Conservation (phyloP, 2,888 invertebrate species). For the Leptothorax acervorum region DNA sequence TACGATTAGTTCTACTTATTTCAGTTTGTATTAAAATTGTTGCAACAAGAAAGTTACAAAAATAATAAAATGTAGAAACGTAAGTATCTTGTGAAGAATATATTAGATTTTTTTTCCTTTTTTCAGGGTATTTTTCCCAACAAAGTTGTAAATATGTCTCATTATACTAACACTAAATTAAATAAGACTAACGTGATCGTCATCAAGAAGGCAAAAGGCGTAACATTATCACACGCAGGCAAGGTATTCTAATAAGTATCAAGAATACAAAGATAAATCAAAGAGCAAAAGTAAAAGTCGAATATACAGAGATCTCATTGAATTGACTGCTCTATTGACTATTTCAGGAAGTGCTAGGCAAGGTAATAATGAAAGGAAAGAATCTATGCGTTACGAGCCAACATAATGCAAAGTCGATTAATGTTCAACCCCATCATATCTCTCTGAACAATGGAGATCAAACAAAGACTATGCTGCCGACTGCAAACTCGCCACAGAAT, state of each 20-base stretch:
- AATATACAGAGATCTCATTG: background rate
- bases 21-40: conserved; percentile 2
- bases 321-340: conserved; percentile 32
- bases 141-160: conserved; percentile 78
- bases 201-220: conserved; percentile 87
- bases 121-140: conserved; percentile 78
- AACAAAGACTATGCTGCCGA: conserved; percentile 70
- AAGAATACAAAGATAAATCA: conserved; percentile 3
- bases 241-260: conserved; percentile 76
- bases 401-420: conserved; percentile 74
- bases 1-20: background rate
- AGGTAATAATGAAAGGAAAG: conserved; percentile 83
- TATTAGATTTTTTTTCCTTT: conserved; percentile 10
- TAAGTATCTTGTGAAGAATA: background rate
- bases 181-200: conserved; percentile 88
- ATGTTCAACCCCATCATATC: conserved; percentile 76
- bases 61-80: background rate
- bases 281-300: background rate
- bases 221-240: conserved; percentile 82
- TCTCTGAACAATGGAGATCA: conserved; percentile 79
- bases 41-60: background rate
- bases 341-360: conserved; percentile 82
- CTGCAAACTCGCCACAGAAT: conserved; percentile 66
- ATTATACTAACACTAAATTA: conserved; percentile 77
- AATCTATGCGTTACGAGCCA: conserved; percentile 78